phyloP scores from a whole-genome alignment of 1,140 invertebrate species.

The Gonioctena quinquepunctata region DNA sequence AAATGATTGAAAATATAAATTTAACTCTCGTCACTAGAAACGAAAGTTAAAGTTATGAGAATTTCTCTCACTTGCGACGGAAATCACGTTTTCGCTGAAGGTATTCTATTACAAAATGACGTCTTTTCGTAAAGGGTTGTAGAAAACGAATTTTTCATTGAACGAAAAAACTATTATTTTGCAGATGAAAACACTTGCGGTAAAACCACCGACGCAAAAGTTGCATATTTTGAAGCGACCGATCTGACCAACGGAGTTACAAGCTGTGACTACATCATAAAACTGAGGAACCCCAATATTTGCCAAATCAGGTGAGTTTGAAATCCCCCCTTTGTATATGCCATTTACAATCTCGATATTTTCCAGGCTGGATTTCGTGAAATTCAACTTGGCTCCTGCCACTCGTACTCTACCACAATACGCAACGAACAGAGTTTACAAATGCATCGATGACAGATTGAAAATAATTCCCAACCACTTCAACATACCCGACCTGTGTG shows the following conservation, averaged over 20 bases:
- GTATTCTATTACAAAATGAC: no score
- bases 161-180: no score
- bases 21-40: no score
- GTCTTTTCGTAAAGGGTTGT: no score
- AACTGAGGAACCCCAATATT: slow-evolving; percentile 39
- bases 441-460: slow-evolving; percentile 28
- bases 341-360: not conserved
- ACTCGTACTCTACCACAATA: not conserved
- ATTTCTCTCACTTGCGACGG: no score
- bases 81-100: no score
- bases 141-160: no score
- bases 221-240: slow-evolving; percentile 38
- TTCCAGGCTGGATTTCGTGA: slow-evolving; percentile 41
- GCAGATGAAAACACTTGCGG: slow-evolving; percentile 34
- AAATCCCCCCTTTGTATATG: not conserved
- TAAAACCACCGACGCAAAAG: slow-evolving; percentile 35
- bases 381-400: slow-evolving; percentile 28
- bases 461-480: slow-evolving; percentile 30
- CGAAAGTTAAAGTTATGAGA: no score
- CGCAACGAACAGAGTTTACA: slow-evolving; percentile 3
- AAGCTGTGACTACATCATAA: slow-evolving; percentile 36
- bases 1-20: no score
- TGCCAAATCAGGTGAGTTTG: slow-evolving; percentile 47
- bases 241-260: slow-evolving; percentile 8
- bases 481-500: slow-evolving; percentile 39